Evolutionary conservation across 2,797 vertebrate genomes (phyloP), one percentile per base, ranked within the genome.

Genomic region (Melanotaenia parkinsoni): DNA sequence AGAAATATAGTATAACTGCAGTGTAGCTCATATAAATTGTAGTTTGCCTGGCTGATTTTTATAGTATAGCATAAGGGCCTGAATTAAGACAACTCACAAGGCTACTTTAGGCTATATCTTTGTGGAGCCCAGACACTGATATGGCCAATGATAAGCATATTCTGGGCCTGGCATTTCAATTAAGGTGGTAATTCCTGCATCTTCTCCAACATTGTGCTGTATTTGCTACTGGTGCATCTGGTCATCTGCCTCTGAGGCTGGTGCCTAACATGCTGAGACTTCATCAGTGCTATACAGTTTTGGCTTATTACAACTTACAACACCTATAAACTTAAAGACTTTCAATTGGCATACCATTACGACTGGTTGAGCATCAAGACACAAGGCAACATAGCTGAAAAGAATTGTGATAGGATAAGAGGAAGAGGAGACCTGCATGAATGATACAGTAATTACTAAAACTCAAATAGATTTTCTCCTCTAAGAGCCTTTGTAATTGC

Each of bases 401-500:
- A 33, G 40, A 32, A 24, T 33, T 40, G 38, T 30, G 16, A 22
- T 45, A n/a, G 12, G 10, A 22, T 50, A 22, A 66, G 26, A 57
- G 1, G 16, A 60, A 28, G 33, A 50, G 7, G 53, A 62, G 50
- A 70, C 12, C 45, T 24, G 61, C 10, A 62, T 30, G 58, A 76
- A 45, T 56, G 63, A 67, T 65, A 62, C 40, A 50, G 38, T 75
- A 60, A 79, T 80, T 58, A 70, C 51, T 47, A 45, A 60, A 71
- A 59, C 45, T 76, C 51, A 58, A 65, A 70, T 61, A 58, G 56
- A 53, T 63, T 74, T 70, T 74, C 40, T 62, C 2, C 69, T 70
- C 65, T 70, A 60, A 66, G n/a, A 65, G 74, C 70, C 57, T 57
- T 61, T 62, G 68, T 81, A 82, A 85, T 79, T 84, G 81, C 76